Base-by-base conservation (phyloP, 2,113 vertebrate species). In the Chiloscyllium plagiosum region DNA sequence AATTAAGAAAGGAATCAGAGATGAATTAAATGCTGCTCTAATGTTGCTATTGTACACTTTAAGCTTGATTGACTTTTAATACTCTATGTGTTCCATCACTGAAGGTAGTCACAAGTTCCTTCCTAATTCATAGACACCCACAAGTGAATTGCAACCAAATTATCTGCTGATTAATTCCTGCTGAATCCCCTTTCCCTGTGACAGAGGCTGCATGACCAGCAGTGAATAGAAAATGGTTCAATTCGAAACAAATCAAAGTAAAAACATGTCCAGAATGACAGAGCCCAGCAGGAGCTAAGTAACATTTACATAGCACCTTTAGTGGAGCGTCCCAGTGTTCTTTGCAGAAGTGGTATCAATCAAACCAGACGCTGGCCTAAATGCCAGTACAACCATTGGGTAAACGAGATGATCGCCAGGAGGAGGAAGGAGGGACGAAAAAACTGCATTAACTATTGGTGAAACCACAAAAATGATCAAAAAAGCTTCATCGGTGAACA, bases 1-100 rank as follows among this genome's bases (percentile, higher is more conserved):
- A 8, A 72, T 56, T 89, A 24, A 29, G 52, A 19, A 15, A 20
- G 29, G 29, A 33, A 7, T 66, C 7, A 5, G 70, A 72, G 56
- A n/a, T 65, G 61, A 92, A 3, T 37, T 66, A 66, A 92, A 92
- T 7, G 15, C 56, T n/a, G 26, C 4, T 37, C 56, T 92, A 20
- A 37, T 61, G 20, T 92, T 19, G 56, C 7, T n/a, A 33, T 92
- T 33, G 89, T 15, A 37, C 61, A 92, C n/a, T 66, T 92, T 33
- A 65, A 17, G 29, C 89, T 92, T 19, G 15, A 92, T 92, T 92
- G 37, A 92, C 56, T 92, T 92, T 92, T 92, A 92, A 92, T 92
- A 92, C 8, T 33, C 33, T 37, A 66, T 7, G n/a, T 66, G 56
- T 92, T 92, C 52, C n/a, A 61, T 37, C 15, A 66, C 5, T 65